A percentile compares a stretch with the other conserved stretches of the same genome.
Conservation (phyloP, 2,888 invertebrate species). For the Rosalia funebris region DNA sequence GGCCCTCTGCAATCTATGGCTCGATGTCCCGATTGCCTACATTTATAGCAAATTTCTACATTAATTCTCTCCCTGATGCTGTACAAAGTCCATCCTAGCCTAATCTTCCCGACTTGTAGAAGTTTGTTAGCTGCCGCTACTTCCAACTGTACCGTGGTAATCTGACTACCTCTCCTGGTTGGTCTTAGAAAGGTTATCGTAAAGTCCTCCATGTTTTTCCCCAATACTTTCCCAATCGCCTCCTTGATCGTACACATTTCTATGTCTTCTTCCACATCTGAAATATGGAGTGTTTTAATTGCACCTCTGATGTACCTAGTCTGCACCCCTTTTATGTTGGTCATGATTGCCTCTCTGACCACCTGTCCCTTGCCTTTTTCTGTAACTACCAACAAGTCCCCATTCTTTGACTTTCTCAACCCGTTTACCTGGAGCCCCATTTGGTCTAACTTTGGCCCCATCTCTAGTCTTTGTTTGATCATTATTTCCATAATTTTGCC, state of each 20-base stretch:
- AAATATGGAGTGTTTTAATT: not conserved
- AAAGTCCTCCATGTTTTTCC: not conserved
- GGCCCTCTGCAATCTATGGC: not conserved
- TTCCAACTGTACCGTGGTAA: not conserved
- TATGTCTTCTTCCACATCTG: not conserved
- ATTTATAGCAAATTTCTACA: conserved; percentile 8
- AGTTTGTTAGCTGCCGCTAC: not conserved
- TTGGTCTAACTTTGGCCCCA: not conserved
- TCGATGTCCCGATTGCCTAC: conserved; percentile 12
- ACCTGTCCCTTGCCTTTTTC: not conserved
- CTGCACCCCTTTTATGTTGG: not conserved
- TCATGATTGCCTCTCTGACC: not conserved
- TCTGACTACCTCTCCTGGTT: not conserved
- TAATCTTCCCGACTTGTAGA: not conserved
- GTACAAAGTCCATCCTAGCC: conserved; percentile 7
- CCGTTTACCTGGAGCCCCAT: not conserved
- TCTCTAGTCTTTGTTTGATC: conserved; percentile 14
- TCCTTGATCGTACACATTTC: not conserved
- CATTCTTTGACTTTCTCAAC: not conserved
- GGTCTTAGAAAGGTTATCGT: conserved; percentile 1
- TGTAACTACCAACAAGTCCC: conserved; percentile 11
- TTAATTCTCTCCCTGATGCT: conserved; percentile 1
- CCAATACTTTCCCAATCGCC: not conserved
- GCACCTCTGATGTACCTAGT: not conserved
- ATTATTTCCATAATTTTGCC: conserved; percentile 27